phyloP scores from a whole-genome alignment of 2,888 invertebrate species.

The Sacculina carcini region DNA sequence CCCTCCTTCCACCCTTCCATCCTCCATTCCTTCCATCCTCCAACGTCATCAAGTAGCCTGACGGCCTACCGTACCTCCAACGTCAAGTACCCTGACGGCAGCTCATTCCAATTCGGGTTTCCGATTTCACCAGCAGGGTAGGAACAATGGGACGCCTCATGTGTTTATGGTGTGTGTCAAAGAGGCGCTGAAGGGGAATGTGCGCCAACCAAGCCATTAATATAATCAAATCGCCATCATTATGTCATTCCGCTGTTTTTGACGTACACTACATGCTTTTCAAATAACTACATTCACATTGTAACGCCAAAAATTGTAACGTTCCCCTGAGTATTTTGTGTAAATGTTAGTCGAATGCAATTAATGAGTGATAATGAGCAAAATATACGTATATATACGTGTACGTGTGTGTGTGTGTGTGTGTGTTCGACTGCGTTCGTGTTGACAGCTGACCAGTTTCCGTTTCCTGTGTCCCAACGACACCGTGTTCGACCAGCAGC shows the following conservation, averaged over 20 bases:
- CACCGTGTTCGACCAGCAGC: slow-evolving; percentile 38
- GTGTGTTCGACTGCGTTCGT: background rate
- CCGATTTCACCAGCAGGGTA: no score
- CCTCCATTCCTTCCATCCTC: background rate
- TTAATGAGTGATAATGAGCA: background rate
- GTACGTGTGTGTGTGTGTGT: slow-evolving; percentile 1
- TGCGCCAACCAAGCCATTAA: no score
- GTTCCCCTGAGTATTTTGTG: background rate
- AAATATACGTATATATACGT: slow-evolving; percentile 1
- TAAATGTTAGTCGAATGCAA: background rate
- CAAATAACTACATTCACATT: no score
- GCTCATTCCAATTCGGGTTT: no score
- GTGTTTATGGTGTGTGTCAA: no score
- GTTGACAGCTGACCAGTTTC: slow-evolving; percentile 39
- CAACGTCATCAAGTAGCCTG: background rate
- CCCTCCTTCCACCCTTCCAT: no score
- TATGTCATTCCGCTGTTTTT: no score
- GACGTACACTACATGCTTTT: no score
- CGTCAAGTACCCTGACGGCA: background rate
- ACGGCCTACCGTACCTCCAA: background rate
- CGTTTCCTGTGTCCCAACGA: slow-evolving; percentile 69
- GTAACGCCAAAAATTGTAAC: background rate
- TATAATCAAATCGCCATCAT: no score
- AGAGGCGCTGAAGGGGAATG: no score
- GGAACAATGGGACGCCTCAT: no score